Conservation (phyloP, 1,140 invertebrate species). For the Aporrectodea caliginosa region DNA sequence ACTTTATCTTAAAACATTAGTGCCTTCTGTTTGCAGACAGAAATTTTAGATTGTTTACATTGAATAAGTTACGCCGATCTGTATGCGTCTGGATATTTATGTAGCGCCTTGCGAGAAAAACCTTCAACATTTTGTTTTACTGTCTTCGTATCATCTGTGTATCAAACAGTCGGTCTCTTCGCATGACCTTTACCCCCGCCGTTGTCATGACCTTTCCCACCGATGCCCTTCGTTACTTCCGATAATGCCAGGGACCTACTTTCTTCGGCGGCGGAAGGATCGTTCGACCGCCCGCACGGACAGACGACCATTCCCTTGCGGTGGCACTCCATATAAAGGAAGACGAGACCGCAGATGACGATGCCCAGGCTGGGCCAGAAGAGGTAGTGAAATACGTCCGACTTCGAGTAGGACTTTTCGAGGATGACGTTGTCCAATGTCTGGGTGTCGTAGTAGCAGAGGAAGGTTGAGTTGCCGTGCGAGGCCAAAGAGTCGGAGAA, state of each 20-base stretch:
- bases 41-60: no score
- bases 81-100: no score
- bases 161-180: no score
- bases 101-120: no score
- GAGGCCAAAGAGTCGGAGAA: neutral
- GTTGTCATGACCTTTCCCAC: no score
- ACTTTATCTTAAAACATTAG: no score
- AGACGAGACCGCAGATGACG: constrained; percentile 31
- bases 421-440: constrained; percentile 25
- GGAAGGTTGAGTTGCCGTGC: constrained; percentile 15
- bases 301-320: constrained; percentile 21
- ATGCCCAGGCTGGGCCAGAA: constrained; percentile 32
- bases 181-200: no score
- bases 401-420: constrained; percentile 19
- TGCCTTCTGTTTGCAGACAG: no score
- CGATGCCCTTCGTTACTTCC: no score
- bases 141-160: no score
- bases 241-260: neutral
- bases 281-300: neutral
- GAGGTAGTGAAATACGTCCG: constrained; percentile 30
- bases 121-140: no score
- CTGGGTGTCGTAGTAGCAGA: constrained; percentile 31
- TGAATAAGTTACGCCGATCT: no score
- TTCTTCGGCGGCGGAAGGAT: neutral
- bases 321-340: constrained; percentile 24